Conservation (phyloP, 2,113 vertebrate species). For the Sorex fumeus region DNA sequence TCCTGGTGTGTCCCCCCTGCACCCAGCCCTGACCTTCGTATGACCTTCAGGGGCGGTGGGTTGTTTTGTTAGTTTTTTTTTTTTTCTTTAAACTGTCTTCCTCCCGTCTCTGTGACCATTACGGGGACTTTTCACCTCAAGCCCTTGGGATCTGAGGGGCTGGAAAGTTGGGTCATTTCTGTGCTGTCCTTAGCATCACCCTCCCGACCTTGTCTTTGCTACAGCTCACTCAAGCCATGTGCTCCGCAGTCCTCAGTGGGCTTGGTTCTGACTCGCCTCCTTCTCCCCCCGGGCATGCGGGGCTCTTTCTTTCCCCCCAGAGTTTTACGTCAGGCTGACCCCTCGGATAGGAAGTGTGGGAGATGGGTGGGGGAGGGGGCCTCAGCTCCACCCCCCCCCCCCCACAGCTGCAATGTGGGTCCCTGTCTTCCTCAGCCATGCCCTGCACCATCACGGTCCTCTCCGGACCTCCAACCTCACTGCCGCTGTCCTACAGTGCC, state of each 20-base stretch:
- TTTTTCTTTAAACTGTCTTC: not conserved
- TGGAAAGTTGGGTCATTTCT: not conserved
- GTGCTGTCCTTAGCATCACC: not conserved
- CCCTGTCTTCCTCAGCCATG: not conserved
- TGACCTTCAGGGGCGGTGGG: not conserved
- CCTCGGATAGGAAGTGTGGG: not conserved
- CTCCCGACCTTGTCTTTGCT: not conserved
- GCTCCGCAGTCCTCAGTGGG: not conserved
- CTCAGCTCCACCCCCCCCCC: fast-evolving
- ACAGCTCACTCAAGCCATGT: not conserved
- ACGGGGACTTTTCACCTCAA: not conserved
- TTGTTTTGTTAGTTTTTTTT: not conserved
- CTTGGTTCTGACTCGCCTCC: not conserved
- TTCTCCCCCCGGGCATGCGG: too few species aligned
- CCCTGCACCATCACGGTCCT: not conserved
- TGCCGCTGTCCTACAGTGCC: not conserved
- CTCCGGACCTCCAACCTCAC: not conserved
- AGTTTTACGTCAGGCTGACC: fast-evolving
- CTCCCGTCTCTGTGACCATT: not conserved
- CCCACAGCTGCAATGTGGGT: not conserved
- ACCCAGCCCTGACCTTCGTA: not conserved
- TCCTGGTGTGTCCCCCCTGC: not conserved
- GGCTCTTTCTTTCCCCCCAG: too few species aligned
- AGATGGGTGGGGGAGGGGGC: not conserved
- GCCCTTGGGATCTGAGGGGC: not conserved